Base-by-base conservation (phyloP, 2,888 invertebrate genomes). In the Lycia hirtaria region DNA sequence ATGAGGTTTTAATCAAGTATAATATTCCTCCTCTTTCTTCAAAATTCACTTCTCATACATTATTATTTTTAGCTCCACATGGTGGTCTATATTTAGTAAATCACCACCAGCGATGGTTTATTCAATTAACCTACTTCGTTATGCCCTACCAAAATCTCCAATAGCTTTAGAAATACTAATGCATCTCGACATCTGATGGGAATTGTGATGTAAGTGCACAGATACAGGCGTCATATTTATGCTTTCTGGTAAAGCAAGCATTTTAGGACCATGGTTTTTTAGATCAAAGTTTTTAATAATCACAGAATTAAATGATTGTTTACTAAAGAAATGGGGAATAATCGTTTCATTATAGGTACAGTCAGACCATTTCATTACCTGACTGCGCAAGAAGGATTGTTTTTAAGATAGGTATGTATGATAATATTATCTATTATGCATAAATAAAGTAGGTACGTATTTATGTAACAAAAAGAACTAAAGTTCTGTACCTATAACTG, bases 91-190 rank as follows among this genome's bases (percentile, higher is more conserved):
- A 41, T 54, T 47, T 47, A 45, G 32, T 19, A 38, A 22, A 33
- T n/a, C 55, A 48, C 48, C 48, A 55, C 43, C 52, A 53, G 17
- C 26, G 35, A 22, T 28, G 41, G 35, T 37, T 14, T 15, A 48
- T 55, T 55, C 52, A 44, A 53, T 53, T 53, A 49, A 48, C 55
- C 55, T 41, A 55, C 37, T 49, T 55, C 22, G 41, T 41, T 41
- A 41, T n/a, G 24, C 15, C 3, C 9, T 14, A 15, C 22, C 24
- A 19, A 9, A 32, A 22, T n/a, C n/a, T n/a, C 45, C 35, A 47
- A 47, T 26, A 24, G 26, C 33, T 24, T 33, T 3, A 6, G 22
- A 15, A 6, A 37, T 24, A 26, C 17, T 53, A 53, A 45, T 53
- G 44, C 44, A 37, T 37, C 14, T 28, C 33, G 14, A 17, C 24